Base-by-base conservation (phyloP, 2,113 vertebrate species). In the Hemiprocne comata region DNA sequence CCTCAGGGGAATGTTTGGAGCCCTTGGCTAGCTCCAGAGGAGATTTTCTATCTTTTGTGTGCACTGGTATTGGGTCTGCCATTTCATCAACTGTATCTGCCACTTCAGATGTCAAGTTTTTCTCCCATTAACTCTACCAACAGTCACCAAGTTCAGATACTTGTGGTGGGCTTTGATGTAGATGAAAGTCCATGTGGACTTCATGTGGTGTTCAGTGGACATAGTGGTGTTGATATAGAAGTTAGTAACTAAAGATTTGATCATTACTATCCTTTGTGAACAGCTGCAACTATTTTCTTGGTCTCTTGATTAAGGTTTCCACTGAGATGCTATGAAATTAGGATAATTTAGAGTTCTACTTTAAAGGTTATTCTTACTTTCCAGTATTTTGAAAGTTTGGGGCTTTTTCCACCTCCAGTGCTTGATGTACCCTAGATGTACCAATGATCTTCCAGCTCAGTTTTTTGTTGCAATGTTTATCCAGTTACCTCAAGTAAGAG, bases 91-190 rank as follows among this genome's bases (percentile, higher is more conserved):
- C 2, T 25, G 6, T 16, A 14, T 25, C 53, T 80, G 29, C n/a
- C 53, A 23, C 66, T 44, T 8, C 34, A 2, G 4, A 16, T 25
- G 36, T 57, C 40, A 36, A 25, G 13, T 65, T 94, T 85, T 53
- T 36, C 51, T 88, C 40, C 55, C n/a, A 6, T 46, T 55, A 50
- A 5, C 61, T 69, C 76, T 53, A n/a, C n/a, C n/a, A 33, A 7
- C 0, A 2, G 36, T 73, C 17, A 3, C 38, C 54, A 69, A 4
- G 31, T 87, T 77, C 23, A 2, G 7, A 0, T 36, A 2, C 58
- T 67, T 89, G 51, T n/a, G 53, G 28, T 36, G 53, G 60, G 17
- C 9, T 92, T 64, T 82, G 82, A 34, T 23, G 66, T 17, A 42
- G 42, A n/a, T 36, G 19, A 51, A 92, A 55, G 29, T 17, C 51